These are phyloP conservation scores for Microctenopoma stevenorrisi DNA, from an alignment of 2,797 vertebrate species.

Conservation along the genomic window DNA sequence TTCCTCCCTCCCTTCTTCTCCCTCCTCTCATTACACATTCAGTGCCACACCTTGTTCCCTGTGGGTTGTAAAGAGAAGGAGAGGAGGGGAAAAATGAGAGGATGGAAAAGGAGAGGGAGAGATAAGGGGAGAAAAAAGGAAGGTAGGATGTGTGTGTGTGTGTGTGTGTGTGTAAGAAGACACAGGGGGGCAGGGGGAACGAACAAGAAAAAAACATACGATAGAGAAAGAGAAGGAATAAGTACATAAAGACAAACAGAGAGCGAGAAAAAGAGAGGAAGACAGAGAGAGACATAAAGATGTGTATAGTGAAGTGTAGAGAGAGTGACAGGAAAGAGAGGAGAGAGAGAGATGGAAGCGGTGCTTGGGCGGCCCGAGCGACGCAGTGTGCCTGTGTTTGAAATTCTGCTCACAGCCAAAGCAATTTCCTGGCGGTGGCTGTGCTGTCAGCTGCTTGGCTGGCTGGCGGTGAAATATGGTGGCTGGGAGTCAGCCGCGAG, in stretches of 20 bases:
- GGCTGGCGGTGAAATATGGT: conserved; percentile 98
- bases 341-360: conserved; percentile 59
- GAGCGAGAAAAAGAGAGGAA: conserved; percentile 39
- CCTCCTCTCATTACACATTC: conserved; percentile 86
- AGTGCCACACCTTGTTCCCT: conserved; percentile 85
- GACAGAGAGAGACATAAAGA: conserved; percentile 56
- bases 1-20: conserved; percentile 25
- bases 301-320: conserved; percentile 50
- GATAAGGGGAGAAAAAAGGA: conserved; percentile 23
- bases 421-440: conserved; percentile 96
- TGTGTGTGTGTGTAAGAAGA: conserved; percentile 21
- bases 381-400: conserved; percentile 89
- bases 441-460: conserved; percentile 98
- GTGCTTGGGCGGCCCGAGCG: conserved; percentile 81
- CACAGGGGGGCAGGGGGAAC: conserved; percentile 30
- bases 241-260: conserved; percentile 67
- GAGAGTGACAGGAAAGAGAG: conserved; percentile 65
- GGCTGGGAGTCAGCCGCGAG: conserved; percentile 93
- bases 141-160: conserved; percentile 11
- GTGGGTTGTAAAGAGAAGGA: conserved; percentile 84
- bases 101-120: conserved; percentile 38
- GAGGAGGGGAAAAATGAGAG: conserved; percentile 42
- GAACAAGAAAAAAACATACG: conserved; percentile 46
- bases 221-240: conserved; percentile 55
- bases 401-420: conserved; percentile 99